Evolutionary conservation across 1,140 invertebrate species (phyloP).

Genomic region (Globodera ellingtonae): DNA sequence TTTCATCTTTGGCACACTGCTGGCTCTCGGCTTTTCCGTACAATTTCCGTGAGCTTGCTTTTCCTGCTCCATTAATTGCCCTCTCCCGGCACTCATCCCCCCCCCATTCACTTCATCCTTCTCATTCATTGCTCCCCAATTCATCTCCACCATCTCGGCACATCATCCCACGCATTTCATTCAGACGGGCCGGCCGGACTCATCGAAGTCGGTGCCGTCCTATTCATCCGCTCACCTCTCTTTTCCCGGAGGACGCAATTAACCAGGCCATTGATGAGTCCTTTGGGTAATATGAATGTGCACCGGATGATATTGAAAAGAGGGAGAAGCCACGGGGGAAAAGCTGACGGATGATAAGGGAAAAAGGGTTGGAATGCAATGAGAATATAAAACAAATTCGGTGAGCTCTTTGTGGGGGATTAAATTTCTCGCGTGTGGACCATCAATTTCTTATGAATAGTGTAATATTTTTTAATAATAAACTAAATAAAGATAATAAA

Average conservation of each 20-base stretch:
- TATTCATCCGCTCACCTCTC: background rate
- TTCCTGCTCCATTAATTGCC: conserved; percentile 1
- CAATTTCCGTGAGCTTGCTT: background rate
- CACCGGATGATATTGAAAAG: background rate
- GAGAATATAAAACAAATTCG: background rate
- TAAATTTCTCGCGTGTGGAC: too few species aligned
- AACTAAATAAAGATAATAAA: too few species aligned
- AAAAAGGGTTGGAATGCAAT: background rate
- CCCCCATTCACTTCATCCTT: background rate
- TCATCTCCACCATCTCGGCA: background rate
- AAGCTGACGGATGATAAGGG: too few species aligned
- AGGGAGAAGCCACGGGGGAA: background rate
- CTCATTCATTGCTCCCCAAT: background rate
- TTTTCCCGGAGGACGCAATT: background rate
- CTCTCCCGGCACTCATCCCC: background rate
- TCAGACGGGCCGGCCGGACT: background rate
- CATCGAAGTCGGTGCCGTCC: background rate
- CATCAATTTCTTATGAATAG: too few species aligned
- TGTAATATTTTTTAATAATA: too few species aligned
- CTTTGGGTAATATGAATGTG: conserved; percentile 3
- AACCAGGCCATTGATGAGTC: conserved; percentile 1
- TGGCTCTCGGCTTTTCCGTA: background rate
- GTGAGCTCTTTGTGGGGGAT: too few species aligned
- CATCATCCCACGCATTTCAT: conserved; percentile 2
- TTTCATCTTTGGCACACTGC: too few species aligned